Evolutionary conservation across 2,888 invertebrate species (phyloP).

Genomic region (Odontomyia ornata): DNA sequence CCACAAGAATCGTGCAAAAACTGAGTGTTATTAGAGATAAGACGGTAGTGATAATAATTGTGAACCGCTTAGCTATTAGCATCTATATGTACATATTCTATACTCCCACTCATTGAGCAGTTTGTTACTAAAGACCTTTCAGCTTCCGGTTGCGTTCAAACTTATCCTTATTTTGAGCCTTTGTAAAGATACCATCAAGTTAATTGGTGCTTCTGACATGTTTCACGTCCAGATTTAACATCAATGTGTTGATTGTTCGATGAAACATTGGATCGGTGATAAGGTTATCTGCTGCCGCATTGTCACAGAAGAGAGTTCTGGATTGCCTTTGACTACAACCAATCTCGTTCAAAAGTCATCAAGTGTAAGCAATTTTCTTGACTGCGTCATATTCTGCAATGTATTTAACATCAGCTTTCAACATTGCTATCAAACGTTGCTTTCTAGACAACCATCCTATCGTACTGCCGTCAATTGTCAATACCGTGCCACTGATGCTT

Average conservation of each 20-base stretch:
- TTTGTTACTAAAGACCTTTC: constrained; percentile 21
- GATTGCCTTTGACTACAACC: constrained; percentile 17
- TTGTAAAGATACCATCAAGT: constrained; percentile 15
- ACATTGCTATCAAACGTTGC: too few relatives aligned
- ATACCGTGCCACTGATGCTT: too few relatives aligned
- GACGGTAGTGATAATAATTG: too few relatives aligned
- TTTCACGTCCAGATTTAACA: neutral
- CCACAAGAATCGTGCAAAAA: too few relatives aligned
- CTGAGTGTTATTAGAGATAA: too few relatives aligned
- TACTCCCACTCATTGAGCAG: too few relatives aligned
- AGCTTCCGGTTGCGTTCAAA: constrained; percentile 18
- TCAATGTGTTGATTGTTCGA: constrained; percentile 20
- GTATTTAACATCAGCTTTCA: too few relatives aligned
- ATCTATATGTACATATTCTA: too few relatives aligned
- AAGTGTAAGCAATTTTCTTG: neutral
- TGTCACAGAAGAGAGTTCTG: constrained; percentile 5
- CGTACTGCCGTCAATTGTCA: too few relatives aligned
- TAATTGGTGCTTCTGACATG: constrained; percentile 9
- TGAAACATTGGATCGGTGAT: constrained; percentile 18
- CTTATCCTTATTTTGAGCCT: constrained; percentile 27
- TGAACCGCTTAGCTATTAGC: too few relatives aligned
- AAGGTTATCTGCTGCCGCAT: constrained; percentile 20
- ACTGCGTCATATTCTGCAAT: neutral
- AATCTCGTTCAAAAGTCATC: constrained; percentile 27
- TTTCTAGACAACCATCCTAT: too few relatives aligned